A percentile compares a stretch with the other conserved stretches of the same genome.
These are phyloP conservation scores for Megalurothrips usitatus DNA, from an alignment of 2,888 invertebrate genomes.

Conservation along the genomic window DNA sequence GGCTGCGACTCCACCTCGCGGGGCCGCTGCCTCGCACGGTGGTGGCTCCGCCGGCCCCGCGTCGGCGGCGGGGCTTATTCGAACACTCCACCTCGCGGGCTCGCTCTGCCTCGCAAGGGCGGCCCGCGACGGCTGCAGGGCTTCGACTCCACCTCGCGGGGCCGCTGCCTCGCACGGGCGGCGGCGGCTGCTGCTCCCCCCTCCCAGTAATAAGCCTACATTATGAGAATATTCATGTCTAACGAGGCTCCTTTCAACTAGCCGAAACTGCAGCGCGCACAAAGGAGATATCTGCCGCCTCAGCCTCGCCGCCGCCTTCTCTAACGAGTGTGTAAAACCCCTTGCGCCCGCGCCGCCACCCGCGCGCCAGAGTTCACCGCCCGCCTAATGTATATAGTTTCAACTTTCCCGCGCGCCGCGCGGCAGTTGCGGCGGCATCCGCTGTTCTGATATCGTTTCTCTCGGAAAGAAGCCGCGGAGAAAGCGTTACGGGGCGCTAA, in stretches of 20 bases:
- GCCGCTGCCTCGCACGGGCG: background rate
- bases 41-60: background rate
- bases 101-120: no score
- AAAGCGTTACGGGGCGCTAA: no score
- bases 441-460: no score
- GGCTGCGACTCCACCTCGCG: background rate
- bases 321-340: slow-evolving; percentile 13
- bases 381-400: background rate
- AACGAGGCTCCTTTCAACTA: slow-evolving; percentile 21
- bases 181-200: background rate
- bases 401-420: no score
- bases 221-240: slow-evolving; percentile 16
- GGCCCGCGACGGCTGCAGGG: no score
- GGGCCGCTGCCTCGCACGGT: background rate
- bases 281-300: background rate
- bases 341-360: background rate
- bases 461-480: no score
- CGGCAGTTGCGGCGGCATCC: no score
- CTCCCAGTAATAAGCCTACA: slow-evolving; percentile 11
- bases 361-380: background rate
- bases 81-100: no score
- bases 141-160: background rate
- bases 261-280: background rate
- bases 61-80: background rate
- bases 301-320: background rate